Evolutionary conservation across 2,797 vertebrate species (phyloP), one percentile per base, ranked within the genome.

Genomic region (Gallinago solitaria): DNA sequence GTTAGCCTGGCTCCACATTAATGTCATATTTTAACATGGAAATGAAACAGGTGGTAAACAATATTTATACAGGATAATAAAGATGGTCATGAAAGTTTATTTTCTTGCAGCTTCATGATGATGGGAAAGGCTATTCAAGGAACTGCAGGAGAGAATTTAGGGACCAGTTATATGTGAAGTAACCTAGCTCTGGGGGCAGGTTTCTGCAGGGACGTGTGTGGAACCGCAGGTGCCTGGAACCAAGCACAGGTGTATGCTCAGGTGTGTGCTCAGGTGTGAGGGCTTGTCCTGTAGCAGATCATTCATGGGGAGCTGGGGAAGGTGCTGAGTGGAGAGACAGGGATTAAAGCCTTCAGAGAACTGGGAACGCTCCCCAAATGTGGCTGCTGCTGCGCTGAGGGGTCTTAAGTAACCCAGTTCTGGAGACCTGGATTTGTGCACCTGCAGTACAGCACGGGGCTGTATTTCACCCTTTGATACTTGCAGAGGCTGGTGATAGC

Each of bases 11-110:
- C 3, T 74, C 25, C 15, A 70, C 54, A 64, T 85, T 7, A 37
- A 24, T 64, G 35, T 15, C 33, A 39, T 13, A 15, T 53, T 84
- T 87, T 76, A 87, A 33, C 25, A 45, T 33, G 67, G 83, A 80
- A 94, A 39, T 35, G 12, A 53, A 93, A 87, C 57, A 92, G 82
- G 83, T 85, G 87, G 33, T 11, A 70, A 87, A 68, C 56, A 74
- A 20, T 27, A 51, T 85, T 90, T 50, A 70, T 80, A 80, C 0
- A 1, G 47, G 35, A 61, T 51, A 81, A 90, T 59, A 83, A 73
- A 95, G 86, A 32, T 3, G n/a, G 9, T 65, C 4, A 0, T 73
- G 63, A 82, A 86, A 82, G 25, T 73, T 87, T 82, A 56, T 92
- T 74, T 87, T 74, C 80, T 84, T 91, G 74, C 48, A 64, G 48